Evolutionary conservation across 2,888 invertebrate genomes (phyloP).

Genomic region (Drosophila atroscutellata): DNA sequence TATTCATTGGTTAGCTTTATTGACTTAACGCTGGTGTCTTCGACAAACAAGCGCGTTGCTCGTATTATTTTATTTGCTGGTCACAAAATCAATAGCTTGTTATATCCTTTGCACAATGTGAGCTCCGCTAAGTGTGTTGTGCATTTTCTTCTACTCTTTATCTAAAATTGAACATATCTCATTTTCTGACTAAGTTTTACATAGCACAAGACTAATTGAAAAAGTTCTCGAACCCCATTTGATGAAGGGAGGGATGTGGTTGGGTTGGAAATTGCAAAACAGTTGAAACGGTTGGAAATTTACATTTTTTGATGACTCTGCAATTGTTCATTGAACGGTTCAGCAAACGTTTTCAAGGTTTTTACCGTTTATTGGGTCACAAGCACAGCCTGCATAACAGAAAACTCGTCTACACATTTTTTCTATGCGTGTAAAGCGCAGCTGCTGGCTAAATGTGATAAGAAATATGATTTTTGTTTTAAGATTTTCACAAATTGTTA

Average conservation of each 20-base stretch:
- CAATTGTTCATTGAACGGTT: slow-evolving; percentile 53
- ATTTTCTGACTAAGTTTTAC: neutral
- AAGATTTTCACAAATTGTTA: neutral
- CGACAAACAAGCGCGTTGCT: slow-evolving; percentile 4
- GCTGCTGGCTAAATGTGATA: neutral
- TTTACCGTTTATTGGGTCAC: slow-evolving; percentile 61
- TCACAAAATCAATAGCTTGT: slow-evolving; percentile 67
- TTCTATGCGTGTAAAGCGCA: slow-evolving; percentile 16
- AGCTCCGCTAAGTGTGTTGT: neutral
- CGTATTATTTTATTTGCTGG: slow-evolving; percentile 18
- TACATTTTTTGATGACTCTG: slow-evolving; percentile 51
- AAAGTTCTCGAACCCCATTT: slow-evolving; percentile 50
- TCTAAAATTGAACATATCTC: neutral
- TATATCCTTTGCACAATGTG: slow-evolving; percentile 21
- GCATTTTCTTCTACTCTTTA: neutral
- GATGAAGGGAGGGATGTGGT: fast-evolving
- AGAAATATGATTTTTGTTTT: neutral
- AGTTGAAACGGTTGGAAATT: slow-evolving; percentile 18
- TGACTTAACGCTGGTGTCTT: neutral
- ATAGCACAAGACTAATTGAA: slow-evolving; percentile 54
- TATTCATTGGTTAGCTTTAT: slow-evolving; percentile 6
- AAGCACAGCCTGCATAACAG: slow-evolving; percentile 28
- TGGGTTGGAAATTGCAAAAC: slow-evolving; percentile 16
- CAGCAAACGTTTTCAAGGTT: slow-evolving; percentile 69
- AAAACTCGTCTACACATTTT: slow-evolving; percentile 2